Evolutionary conservation across 2,797 vertebrate species (phyloP).

Genomic region (Myioborus miniatus): DNA sequence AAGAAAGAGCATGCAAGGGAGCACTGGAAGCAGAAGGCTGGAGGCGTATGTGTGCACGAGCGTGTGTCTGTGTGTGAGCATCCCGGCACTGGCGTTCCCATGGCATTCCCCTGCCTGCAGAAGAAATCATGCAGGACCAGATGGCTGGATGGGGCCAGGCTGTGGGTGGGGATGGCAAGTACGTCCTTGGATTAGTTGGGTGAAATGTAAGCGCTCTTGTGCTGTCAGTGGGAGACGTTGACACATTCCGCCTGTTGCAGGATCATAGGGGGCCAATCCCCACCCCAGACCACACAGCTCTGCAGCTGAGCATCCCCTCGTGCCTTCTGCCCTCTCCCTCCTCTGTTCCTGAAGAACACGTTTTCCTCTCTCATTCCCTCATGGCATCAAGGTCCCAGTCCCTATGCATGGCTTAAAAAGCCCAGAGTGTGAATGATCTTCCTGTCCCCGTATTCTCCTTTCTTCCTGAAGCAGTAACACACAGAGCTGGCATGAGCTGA

Average conservation of each 20-base stretch:
- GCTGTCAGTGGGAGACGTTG: background rate
- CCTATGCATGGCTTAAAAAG: background rate
- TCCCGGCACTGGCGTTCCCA: background rate
- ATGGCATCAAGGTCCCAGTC: background rate
- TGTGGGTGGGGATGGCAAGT: background rate
- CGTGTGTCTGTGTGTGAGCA: constrained; percentile 22
- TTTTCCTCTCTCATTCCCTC: background rate
- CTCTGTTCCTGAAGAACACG: background rate
- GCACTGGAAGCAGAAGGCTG: constrained; percentile 43
- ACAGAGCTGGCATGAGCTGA: background rate
- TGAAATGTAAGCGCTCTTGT: background rate
- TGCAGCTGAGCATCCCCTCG: background rate
- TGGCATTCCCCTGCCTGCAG: constrained; percentile 49
- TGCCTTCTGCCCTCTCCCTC: background rate
- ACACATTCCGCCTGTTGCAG: background rate
- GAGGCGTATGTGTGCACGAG: background rate
- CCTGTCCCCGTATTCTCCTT: background rate
- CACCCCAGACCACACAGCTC: background rate
- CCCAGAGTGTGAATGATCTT: background rate
- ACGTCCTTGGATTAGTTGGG: background rate
- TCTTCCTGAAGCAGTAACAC: background rate
- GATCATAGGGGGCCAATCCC: background rate
- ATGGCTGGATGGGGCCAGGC: constrained; percentile 23
- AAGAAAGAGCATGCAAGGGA: constrained; percentile 43
- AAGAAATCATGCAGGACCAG: constrained; percentile 21